Evolutionary conservation across 2,888 invertebrate genomes (phyloP), one percentile per base, ranked within the genome.

Genomic region (Dryocosmus kuriphilus): DNA sequence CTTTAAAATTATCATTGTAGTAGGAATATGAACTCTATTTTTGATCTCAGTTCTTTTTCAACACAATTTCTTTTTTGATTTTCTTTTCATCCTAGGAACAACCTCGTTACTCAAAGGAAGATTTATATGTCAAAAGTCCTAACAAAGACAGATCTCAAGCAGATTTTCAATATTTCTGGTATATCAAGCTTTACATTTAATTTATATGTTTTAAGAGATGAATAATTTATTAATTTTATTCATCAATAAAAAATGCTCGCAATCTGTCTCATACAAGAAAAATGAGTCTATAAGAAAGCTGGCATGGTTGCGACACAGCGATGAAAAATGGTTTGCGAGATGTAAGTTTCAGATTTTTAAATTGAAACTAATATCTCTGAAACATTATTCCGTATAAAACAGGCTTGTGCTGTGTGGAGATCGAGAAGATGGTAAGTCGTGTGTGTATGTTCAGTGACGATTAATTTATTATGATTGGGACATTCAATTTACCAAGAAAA

Each of bases 401-500:
- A 81, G 90, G 89, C 84, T 89, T 90, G 86, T 91, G 89, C 90
- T 91, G 61, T 80, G 76, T 79, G 80, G 77, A 77, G 80, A 79
- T 77, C 63, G 75, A 80, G 74, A 80, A 76, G 80, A 79, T 82
- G 76, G 74, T 38, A 77, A 57, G 74, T 85, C 81, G 80, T 57
- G 75, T 81, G 79, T 81, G 80, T 73, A 80, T 82, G 77, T 81
- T 81, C 80, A 80, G 78, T 84, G 83, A 77, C 82, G 79, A 76
- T 46, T 77, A 82, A 81, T 77, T 80, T 78, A 80, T 85, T 86
- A 88, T 82, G 86, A 89, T 89, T 89, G 89, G 91, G 90, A 90
- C 89, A 89, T 89, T 90, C 88, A 90, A 91, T 91, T 91, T 91
- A 91, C 91, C 91, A 91, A 91, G 89, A 91, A 91, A 91, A 90